phyloP scores from a whole-genome alignment of 2,888 invertebrate species.

The Peribatodes rhomboidaria region DNA sequence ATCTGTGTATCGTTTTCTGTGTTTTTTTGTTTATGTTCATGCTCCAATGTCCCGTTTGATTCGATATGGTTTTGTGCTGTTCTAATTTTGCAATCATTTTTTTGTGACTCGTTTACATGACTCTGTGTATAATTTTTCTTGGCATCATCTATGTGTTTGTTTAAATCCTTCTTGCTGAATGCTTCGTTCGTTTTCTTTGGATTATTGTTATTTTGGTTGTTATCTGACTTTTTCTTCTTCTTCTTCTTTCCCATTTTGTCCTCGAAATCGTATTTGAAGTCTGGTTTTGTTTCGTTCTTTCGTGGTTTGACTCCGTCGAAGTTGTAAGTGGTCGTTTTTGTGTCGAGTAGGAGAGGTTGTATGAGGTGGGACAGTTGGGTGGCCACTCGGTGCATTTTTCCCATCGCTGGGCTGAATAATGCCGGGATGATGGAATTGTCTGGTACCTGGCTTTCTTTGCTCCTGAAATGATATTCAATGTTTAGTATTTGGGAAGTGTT shows the following conservation, averaged over 20 bases:
- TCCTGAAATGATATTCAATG: constrained; percentile 56
- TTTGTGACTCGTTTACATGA: constrained; percentile 17
- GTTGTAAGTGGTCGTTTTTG: constrained; percentile 2
- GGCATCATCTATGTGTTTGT: background rate
- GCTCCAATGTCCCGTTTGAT: background rate
- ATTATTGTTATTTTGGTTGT: constrained; percentile 7
- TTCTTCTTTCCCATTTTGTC: constrained; percentile 40
- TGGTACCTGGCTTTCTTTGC: constrained; percentile 51
- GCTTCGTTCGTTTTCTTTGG: constrained; percentile 2
- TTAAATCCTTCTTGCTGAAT: constrained; percentile 7
- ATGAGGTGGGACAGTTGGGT: constrained; percentile 61
- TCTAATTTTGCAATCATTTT: background rate
- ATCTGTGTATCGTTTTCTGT: constrained; percentile 36
- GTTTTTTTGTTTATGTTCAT: constrained; percentile 1
- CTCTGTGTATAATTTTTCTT: constrained; percentile 6
- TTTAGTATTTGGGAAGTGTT: no score
- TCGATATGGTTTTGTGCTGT: background rate
- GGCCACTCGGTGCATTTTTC: constrained; percentile 65
- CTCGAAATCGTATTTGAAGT: constrained; percentile 43
- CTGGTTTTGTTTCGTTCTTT: constrained; percentile 1
- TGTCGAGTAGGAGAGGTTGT: constrained; percentile 49
- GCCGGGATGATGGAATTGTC: constrained; percentile 53
- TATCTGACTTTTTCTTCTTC: constrained; percentile 34
- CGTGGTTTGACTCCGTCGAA: background rate
- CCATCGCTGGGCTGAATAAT: constrained; percentile 46